These are phyloP conservation scores for Megaceryle alcyon DNA, from an alignment of 2,797 vertebrate genomes.

Conservation along the genomic window DNA sequence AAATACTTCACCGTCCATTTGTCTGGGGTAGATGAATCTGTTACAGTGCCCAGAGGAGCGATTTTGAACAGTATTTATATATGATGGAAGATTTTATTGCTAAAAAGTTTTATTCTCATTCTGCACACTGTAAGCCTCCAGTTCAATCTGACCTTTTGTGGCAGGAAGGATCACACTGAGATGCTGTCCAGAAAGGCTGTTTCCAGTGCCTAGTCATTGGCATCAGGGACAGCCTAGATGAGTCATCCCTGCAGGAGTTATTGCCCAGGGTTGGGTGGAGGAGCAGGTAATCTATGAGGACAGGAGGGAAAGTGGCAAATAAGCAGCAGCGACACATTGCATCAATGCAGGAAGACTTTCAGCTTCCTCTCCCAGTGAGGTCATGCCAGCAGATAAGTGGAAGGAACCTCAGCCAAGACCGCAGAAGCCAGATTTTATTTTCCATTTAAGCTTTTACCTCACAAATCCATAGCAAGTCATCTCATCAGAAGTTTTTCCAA, in stretches of 20 bases:
- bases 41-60: slow-evolving; percentile 29
- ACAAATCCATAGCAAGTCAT: slow-evolving; percentile 23
- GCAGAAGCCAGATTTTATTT: slow-evolving; percentile 21
- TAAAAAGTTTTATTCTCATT: neutral
- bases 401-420: neutral
- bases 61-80: slow-evolving; percentile 40
- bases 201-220: neutral
- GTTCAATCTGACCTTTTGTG: neutral
- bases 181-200: neutral
- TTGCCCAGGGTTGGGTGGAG: neutral
- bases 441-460: neutral
- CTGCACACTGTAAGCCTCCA: slow-evolving; percentile 10
- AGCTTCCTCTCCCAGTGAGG: neutral
- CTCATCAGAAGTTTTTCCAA: neutral
- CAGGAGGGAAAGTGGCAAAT: neutral
- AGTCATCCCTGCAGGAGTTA: neutral
- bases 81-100: slow-evolving; percentile 31
- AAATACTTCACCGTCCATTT: neutral
- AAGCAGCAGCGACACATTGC: neutral
- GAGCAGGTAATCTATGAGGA: slow-evolving; percentile 15
- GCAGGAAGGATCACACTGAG: neutral
- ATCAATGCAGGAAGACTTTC: neutral
- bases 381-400: neutral
- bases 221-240: neutral
- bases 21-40: neutral